Conservation (phyloP, 1,140 invertebrate genomes). For the Trachymyrmex cornetzi region DNA sequence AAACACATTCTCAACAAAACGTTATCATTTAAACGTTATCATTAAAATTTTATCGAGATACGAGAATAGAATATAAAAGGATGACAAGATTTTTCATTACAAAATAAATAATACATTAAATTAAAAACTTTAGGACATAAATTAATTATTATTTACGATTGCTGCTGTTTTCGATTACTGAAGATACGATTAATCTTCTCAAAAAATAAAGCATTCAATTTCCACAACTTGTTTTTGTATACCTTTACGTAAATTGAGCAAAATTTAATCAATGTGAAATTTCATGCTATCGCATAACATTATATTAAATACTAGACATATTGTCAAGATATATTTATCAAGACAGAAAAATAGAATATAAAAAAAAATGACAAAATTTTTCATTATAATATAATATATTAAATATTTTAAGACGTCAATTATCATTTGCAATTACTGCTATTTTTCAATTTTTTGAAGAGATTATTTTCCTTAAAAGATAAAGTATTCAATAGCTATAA, state of each 20-base stretch:
- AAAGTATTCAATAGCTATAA: neutral
- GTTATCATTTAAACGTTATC: neutral
- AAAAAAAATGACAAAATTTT: neutral
- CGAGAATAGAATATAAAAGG: neutral
- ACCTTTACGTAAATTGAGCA: neutral
- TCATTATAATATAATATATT: neutral
- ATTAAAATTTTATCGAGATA: neutral
- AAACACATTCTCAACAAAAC: neutral
- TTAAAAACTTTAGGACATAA: neutral
- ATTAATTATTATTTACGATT: neutral
- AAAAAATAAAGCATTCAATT: neutral
- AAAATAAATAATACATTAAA: neutral
- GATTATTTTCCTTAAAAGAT: neutral
- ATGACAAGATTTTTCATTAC: constrained; percentile 1
- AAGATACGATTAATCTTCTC: neutral
- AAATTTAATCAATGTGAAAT: constrained; percentile 6
- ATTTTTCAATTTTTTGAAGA: neutral
- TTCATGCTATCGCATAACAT: too few relatives aligned
- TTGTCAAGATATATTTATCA: neutral
- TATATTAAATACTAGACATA: too few relatives aligned
- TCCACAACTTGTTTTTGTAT: neutral
- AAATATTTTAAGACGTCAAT: neutral
- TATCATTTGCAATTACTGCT: neutral
- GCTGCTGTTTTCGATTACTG: neutral
- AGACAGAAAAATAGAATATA: neutral